Percentiles rank a stretch among this genome's conserved stretches.
These are phyloP conservation scores for Phyllostomus hastatus DNA, from an alignment of 2,113 vertebrate genomes.

Conservation along the genomic window DNA sequence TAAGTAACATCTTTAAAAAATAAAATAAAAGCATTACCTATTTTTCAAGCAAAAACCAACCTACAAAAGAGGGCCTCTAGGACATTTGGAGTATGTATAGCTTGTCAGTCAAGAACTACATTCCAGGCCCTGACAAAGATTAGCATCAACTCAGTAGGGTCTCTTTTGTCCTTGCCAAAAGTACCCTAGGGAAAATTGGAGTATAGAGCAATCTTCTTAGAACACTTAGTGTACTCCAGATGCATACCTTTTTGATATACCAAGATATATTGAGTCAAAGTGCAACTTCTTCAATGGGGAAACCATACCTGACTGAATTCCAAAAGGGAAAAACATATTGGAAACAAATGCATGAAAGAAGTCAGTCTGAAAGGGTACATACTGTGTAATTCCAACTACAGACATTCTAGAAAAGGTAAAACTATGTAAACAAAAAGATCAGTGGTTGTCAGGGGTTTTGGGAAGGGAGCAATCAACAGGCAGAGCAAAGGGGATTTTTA, in stretches of 20 bases:
- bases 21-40: not conserved
- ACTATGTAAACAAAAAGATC: not conserved
- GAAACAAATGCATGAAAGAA: not conserved
- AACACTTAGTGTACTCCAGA: not conserved
- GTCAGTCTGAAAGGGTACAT: not conserved
- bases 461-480: not conserved
- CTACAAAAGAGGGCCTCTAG: slow-evolving; percentile 3
- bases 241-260: not conserved
- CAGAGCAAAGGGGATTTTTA: not conserved
- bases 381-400: not conserved
- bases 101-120: not conserved
- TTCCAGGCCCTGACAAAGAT: not conserved
- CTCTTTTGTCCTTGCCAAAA: slow-evolving; percentile 43
- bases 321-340: not conserved
- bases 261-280: not conserved
- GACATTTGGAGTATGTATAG: slow-evolving; percentile 19
- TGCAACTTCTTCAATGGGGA: not conserved
- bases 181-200: slow-evolving; percentile 20
- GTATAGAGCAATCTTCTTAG: not conserved
- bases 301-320: not conserved
- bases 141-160: slow-evolving; percentile 1
- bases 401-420: not conserved
- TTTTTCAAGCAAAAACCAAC: not conserved
- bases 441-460: not conserved
- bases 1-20: too few species aligned